These are phyloP conservation scores for Cryptoblepharus egeriae DNA, from an alignment of 2,797 vertebrate genomes.

Conservation along the genomic window DNA sequence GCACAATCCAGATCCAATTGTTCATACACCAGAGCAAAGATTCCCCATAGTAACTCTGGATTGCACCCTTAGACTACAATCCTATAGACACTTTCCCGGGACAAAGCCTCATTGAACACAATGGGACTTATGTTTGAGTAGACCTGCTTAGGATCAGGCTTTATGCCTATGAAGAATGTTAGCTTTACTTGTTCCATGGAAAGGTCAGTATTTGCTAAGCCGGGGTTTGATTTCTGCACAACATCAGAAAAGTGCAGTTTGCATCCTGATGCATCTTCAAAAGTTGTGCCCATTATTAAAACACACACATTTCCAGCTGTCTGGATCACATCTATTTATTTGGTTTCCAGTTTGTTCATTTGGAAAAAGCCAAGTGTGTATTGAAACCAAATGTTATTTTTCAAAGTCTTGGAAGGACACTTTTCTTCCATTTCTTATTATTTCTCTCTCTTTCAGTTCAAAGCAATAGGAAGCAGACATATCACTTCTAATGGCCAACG, in stretches of 20 bases:
- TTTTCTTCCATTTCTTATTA: constrained; percentile 43
- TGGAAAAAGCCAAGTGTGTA: constrained; percentile 56
- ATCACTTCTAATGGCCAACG: constrained; percentile 54
- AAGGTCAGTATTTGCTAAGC: no score
- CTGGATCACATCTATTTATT: constrained; percentile 49
- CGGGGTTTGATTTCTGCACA: not conserved
- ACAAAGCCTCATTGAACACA: no score
- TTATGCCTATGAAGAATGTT: no score
- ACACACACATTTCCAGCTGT: constrained; percentile 25
- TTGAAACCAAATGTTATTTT: constrained; percentile 55
- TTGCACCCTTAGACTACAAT: no score
- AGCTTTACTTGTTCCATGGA: no score
- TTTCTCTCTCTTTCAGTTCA: constrained; percentile 33
- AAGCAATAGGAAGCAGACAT: constrained; percentile 57
- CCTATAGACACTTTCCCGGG: no score
- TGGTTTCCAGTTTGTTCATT: constrained; percentile 60
- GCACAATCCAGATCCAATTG: no score
- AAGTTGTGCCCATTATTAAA: constrained; percentile 42
- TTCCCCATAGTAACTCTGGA: no score
- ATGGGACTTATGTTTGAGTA: no score
- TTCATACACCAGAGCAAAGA: no score
- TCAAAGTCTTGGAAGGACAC: constrained; percentile 43
- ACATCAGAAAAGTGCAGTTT: not conserved
- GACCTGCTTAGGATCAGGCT: no score
- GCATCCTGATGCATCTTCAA: constrained; percentile 3